phyloP scores from a whole-genome alignment of 2,888 invertebrate species.

The Apocheima hispidaria region DNA sequence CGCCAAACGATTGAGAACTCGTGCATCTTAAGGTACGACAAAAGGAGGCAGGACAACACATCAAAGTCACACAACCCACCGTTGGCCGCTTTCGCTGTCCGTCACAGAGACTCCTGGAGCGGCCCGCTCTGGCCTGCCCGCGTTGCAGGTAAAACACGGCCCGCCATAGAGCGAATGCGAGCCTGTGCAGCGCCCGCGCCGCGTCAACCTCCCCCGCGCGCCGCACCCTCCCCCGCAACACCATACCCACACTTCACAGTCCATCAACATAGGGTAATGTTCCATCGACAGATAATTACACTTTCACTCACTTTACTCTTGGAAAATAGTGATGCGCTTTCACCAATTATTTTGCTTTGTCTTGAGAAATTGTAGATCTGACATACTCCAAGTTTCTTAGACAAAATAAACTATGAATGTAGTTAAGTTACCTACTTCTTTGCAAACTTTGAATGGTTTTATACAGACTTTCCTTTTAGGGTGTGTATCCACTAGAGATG shows the following conservation, averaged over 20 bases:
- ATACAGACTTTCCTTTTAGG: conserved; percentile 3
- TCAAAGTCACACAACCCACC: conserved; percentile 58
- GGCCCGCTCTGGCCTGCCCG: conserved; percentile 56
- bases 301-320: conserved; percentile 28
- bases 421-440: conserved; percentile 31
- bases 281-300: conserved; percentile 28
- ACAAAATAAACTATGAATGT: too few relatives aligned
- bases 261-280: conserved; percentile 26
- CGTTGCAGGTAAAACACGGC: conserved; percentile 90
- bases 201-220: conserved; percentile 77
- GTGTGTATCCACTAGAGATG: too few relatives aligned
- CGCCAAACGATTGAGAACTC: background rate
- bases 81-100: conserved; percentile 46
- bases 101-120: conserved; percentile 59
- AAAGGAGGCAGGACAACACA: background rate
- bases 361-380: background rate
- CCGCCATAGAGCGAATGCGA: conserved; percentile 91
- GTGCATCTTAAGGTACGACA: background rate
- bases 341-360: conserved; percentile 26
- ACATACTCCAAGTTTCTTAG: background rate
- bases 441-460: conserved; percentile 23
- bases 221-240: conserved; percentile 67
- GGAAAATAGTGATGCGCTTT: conserved; percentile 42
- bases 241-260: conserved; percentile 43
- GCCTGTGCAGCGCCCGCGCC: conserved; percentile 88